phyloP scores from a whole-genome alignment of 2,797 vertebrate genomes.

The Coendou prehensilis region DNA sequence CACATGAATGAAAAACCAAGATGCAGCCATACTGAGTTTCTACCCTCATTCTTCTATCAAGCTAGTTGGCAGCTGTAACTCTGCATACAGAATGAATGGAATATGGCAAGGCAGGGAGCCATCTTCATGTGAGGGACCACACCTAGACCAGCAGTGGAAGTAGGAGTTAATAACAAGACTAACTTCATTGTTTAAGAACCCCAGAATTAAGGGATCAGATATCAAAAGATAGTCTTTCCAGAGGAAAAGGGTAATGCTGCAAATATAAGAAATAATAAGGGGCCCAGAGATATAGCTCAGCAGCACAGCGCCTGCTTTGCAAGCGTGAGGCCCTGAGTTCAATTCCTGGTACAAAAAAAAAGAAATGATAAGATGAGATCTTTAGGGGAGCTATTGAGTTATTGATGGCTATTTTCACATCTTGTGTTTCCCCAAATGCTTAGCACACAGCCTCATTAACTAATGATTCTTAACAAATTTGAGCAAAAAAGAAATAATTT shows the following conservation, averaged over 20 bases:
- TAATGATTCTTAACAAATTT: conserved; percentile 13
- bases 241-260: not conserved
- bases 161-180: conserved; percentile 24
- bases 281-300: too few species aligned
- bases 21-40: not conserved
- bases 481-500: conserved; percentile 15
- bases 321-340: too few species aligned
- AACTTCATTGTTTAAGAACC: not conserved
- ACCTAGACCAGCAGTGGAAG: not conserved
- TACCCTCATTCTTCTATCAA: not conserved
- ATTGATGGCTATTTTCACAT: conserved; percentile 32
- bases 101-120: not conserved
- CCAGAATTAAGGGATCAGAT: conserved; percentile 21
- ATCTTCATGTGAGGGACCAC: not conserved
- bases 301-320: too few species aligned
- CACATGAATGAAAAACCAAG: conserved; percentile 29
- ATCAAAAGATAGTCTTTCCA: conserved; percentile 52
- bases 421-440: not conserved
- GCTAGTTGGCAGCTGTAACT: not conserved
- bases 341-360: not conserved
- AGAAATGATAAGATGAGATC: conserved; percentile 26
- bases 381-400: conserved; percentile 22
- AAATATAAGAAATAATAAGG: conserved; percentile 6
- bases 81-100: not conserved
- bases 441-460: not conserved